phyloP scores from a whole-genome alignment of 2,797 vertebrate species.

The Lepilemur ruficaudatus region DNA sequence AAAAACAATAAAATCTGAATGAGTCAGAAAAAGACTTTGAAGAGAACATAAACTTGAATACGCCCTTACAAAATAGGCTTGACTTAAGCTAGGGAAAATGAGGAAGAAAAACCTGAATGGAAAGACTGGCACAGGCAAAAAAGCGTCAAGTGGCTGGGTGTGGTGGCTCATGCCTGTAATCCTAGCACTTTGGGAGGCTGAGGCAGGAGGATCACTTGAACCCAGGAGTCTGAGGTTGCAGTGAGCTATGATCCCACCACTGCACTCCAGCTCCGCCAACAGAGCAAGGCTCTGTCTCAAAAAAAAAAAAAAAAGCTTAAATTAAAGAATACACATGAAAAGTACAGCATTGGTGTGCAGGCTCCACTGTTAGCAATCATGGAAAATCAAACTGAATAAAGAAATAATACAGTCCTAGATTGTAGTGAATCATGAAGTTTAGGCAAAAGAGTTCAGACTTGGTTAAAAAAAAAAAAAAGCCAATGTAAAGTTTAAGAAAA shows the following conservation, averaged over 20 bases:
- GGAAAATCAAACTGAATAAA: background rate
- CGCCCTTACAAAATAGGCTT: background rate
- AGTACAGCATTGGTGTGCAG: fast-evolving
- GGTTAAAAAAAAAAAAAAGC: background rate
- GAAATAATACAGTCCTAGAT: background rate
- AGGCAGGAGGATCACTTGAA: background rate
- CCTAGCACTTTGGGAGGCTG: background rate
- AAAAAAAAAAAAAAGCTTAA: background rate
- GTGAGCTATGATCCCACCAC: too few relatives aligned
- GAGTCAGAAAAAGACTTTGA: background rate
- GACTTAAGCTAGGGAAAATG: background rate
- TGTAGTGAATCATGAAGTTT: background rate
- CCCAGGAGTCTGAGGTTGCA: background rate
- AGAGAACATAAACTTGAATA: background rate
- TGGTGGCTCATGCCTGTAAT: background rate
- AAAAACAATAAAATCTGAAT: background rate
- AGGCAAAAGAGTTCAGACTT: background rate
- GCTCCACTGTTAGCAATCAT: background rate
- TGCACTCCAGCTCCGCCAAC: too few relatives aligned
- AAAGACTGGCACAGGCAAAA: background rate
- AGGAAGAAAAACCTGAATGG: background rate
- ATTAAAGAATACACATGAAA: background rate
- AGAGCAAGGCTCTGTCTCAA: too few relatives aligned
- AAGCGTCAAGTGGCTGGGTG: background rate
- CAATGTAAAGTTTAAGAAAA: background rate